phyloP scores from a whole-genome alignment of 1,140 invertebrate species.

The Zophobas atratus region DNA sequence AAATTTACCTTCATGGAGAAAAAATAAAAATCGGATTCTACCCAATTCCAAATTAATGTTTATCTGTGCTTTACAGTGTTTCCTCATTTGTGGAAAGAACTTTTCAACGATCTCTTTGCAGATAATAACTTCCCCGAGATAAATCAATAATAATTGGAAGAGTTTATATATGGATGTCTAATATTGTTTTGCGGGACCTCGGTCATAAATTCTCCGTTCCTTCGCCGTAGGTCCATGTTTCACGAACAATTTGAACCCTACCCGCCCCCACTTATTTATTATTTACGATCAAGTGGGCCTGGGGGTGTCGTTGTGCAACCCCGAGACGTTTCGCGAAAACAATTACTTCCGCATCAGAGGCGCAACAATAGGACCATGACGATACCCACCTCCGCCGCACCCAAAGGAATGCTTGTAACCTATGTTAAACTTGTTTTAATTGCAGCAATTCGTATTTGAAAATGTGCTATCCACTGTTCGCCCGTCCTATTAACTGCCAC shows the following conservation, averaged over 20 bases:
- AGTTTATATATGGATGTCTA: conserved; percentile 8
- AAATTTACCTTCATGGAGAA: too few species aligned
- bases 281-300: conserved; percentile 11
- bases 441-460: conserved; percentile 33
- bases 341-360: conserved; percentile 23
- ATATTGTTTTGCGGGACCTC: conserved; percentile 14
- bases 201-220: not conserved
- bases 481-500: conserved; percentile 24
- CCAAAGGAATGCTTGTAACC: not conserved
- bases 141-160: conserved; percentile 11
- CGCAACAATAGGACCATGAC: conserved; percentile 1
- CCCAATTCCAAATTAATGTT: too few species aligned
- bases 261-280: conserved; percentile 9
- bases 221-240: not conserved
- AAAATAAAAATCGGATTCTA: too few species aligned
- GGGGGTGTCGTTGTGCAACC: conserved; percentile 5
- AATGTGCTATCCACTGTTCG: conserved; percentile 20
- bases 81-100: too few species aligned
- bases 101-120: not conserved
- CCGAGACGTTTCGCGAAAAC: conserved; percentile 9
- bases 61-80: too few species aligned
- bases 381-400: not conserved
- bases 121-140: not conserved
- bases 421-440: conserved; percentile 20
- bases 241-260: not conserved